A percentile compares a stretch with the other conserved stretches of the same genome.
Conservation (phyloP, 2,888 invertebrate genomes). For the Yponomeuta evonymella region DNA sequence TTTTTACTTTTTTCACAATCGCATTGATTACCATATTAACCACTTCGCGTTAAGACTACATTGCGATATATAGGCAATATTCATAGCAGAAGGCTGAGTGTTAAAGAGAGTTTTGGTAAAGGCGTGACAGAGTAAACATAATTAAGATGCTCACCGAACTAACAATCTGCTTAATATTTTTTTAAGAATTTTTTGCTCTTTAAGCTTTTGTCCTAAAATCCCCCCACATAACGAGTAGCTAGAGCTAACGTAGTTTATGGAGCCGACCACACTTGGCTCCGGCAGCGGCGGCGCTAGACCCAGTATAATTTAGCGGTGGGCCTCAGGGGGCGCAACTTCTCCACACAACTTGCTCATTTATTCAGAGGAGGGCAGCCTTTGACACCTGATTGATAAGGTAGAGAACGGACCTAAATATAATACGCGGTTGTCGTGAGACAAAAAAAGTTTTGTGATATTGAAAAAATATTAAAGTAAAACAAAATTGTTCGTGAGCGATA, state of each 20-base stretch:
- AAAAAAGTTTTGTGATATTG: not conserved
- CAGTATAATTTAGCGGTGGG: conserved; percentile 10
- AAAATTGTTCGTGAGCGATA: too few species aligned
- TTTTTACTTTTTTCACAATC: not conserved
- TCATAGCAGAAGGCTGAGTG: too few species aligned
- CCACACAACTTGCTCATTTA: conserved; percentile 29
- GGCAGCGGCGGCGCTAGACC: not conserved
- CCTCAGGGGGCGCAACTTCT: conserved; percentile 24
- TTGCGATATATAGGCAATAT: too few species aligned
- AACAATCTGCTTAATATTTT: too few species aligned
- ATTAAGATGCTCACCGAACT: too few species aligned
- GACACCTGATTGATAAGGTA: conserved; percentile 2
- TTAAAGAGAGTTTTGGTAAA: too few species aligned
- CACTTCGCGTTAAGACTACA: too few species aligned
- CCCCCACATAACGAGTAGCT: not conserved
- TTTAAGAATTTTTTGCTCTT: too few species aligned
- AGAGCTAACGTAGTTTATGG: not conserved
- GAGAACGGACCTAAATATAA: not conserved
- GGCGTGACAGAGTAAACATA: too few species aligned
- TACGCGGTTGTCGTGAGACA: not conserved
- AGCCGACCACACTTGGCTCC: not conserved
- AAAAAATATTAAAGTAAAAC: too few species aligned
- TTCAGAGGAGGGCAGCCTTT: conserved; percentile 26
- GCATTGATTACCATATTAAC: too few species aligned
- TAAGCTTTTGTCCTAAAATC: not conserved